These are phyloP conservation scores for Tolmerus cingulatus DNA, from an alignment of 2,888 invertebrate species.

Conservation along the genomic window DNA sequence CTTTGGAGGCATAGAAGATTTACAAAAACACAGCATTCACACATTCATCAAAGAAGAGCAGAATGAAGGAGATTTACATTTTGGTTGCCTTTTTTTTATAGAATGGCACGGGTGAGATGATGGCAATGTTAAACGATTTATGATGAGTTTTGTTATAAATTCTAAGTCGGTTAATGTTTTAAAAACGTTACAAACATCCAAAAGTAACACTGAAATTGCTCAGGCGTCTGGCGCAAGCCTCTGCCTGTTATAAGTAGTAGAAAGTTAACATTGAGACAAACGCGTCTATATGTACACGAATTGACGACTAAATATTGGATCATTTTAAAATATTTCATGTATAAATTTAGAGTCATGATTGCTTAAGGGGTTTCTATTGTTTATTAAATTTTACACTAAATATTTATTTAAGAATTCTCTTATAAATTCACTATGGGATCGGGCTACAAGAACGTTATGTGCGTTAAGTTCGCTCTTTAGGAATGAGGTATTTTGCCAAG, in stretches of 20 bases:
- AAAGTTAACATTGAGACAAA: conserved; percentile 45
- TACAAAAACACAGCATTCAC: neutral
- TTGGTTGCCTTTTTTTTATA: neutral
- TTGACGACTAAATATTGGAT: conserved; percentile 32
- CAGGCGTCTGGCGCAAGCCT: neutral
- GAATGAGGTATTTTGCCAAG: conserved; percentile 20
- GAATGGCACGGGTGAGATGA: neutral
- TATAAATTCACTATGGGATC: neutral
- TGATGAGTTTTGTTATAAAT: neutral
- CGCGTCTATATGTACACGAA: conserved; percentile 39
- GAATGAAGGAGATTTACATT: neutral
- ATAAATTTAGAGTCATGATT: conserved; percentile 11
- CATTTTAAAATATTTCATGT: neutral
- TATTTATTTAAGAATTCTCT: conserved; percentile 40
- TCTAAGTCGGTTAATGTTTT: neutral
- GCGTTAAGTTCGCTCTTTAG: neutral
- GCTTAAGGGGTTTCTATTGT: conserved; percentile 5
- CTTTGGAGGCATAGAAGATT: neutral
- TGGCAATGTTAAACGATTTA: conserved; percentile 9
- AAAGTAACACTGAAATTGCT: neutral
- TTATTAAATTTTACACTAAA: conserved; percentile 43
- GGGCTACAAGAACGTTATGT: neutral
- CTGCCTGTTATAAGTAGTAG: neutral
- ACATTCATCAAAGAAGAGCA: neutral
- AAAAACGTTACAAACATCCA: neutral